Base-by-base conservation (phyloP, 2,113 vertebrate species). In the Bufo bufo region DNA sequence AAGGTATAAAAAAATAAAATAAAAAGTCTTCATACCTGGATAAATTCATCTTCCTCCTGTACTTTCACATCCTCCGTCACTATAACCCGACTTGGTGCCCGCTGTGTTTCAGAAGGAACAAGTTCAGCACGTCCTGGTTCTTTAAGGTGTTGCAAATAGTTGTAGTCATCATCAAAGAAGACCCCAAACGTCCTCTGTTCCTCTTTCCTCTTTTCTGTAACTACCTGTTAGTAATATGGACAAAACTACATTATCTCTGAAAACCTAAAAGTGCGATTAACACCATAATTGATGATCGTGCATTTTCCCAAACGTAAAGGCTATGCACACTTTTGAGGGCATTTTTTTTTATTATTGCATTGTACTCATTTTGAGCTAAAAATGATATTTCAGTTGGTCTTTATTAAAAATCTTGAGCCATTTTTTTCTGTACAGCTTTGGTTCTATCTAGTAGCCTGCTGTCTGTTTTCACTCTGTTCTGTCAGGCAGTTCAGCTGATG, bases 91-190 rank as follows among this genome's bases (percentile, higher is more conserved):
- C 23, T 82, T 45, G 93, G 89, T n/a, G 81, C 61, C 16, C 78
- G 59, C 1, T 4, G 5, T 0, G 88, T 9, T 0, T 63, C 86
- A 8, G 95, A 84, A 0, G 95, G 94, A 86, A 99, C 92, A 20
- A 99, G 96, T 92, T 99, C 97, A 0, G 92, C 86, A 0, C 93
- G 85, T 11, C 91, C 93, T 0, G 95, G 88, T 90, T 99, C 97
- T 92, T 94, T 98, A 82, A 99, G 96, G 91, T 99, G 98, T 91
- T 99, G 98, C 90, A 99, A 93, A 92, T 99, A 99, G 92, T 99
- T 90, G 63, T 99, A 99, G 89, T 98, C 96, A 16, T 99, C 98
- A 49, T 99, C 98, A 63, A 97, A 99, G 92, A 99, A 99, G 20
- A 99, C 96, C 0, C 98, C 98, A 6, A 96, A 99, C 2, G 97